A percentile compares a stretch with the other conserved stretches of the same genome.
These are phyloP conservation scores for Julus scanicus DNA, from an alignment of 2,888 invertebrate genomes.

Conservation along the genomic window DNA sequence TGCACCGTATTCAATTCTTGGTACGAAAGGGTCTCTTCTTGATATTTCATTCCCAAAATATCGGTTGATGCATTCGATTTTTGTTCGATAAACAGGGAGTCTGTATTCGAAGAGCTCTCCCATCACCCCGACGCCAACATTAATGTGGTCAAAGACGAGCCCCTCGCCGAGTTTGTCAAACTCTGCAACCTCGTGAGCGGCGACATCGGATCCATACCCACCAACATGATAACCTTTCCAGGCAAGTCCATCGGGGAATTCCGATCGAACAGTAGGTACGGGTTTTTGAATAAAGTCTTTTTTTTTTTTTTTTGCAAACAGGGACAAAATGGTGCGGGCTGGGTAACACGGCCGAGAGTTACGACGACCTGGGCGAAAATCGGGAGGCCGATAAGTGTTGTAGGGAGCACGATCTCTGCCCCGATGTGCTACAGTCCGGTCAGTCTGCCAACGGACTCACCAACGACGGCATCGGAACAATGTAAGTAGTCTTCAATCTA, in stretches of 20 bases:
- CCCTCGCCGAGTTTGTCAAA: neutral
- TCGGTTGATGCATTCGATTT: neutral
- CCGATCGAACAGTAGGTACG: neutral
- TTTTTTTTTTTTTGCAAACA: slow-evolving; percentile 14
- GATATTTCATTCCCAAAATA: neutral
- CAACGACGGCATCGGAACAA: neutral
- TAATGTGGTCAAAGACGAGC: neutral
- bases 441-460: slow-evolving; percentile 44
- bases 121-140: neutral
- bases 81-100: neutral
- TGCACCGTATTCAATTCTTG: neutral
- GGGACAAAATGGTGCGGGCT: slow-evolving; percentile 62
- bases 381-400: slow-evolving; percentile 60
- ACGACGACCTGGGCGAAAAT: slow-evolving; percentile 59
- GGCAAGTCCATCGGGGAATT: neutral
- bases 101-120: slow-evolving; percentile 2
- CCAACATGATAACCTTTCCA: neutral
- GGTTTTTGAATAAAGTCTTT: neutral
- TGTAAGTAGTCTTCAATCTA: neutral
- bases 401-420: slow-evolving; percentile 60
- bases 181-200: neutral
- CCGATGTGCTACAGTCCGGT: slow-evolving; percentile 24
- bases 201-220: neutral
- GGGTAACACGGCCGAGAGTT: slow-evolving; percentile 59
- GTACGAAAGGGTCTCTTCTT: neutral